Evolutionary conservation across 2,888 invertebrate genomes (phyloP).

Genomic region (Coremacera marginata): DNA sequence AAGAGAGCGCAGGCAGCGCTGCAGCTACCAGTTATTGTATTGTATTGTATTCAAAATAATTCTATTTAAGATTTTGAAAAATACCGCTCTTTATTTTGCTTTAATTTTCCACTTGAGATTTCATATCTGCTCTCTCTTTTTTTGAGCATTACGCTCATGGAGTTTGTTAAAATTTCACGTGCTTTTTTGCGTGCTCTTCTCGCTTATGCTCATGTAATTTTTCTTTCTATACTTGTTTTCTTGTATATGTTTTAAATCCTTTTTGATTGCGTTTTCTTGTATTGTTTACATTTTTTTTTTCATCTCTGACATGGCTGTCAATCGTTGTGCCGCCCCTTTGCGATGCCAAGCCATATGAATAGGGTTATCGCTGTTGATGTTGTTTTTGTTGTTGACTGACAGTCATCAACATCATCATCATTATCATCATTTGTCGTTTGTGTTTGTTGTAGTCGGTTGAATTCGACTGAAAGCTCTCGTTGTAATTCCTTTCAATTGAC

Average conservation of each 20-base stretch:
- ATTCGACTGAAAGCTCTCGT: slow-evolving; percentile 25
- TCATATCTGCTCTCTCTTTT: too few species aligned
- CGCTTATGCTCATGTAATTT: background rate
- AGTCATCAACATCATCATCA: slow-evolving; percentile 20
- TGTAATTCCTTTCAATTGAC: slow-evolving; percentile 57
- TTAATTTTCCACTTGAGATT: too few species aligned
- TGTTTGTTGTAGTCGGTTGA: background rate
- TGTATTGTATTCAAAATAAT: too few species aligned
- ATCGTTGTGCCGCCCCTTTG: slow-evolving; percentile 8
- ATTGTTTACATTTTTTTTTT: slow-evolving; percentile 18
- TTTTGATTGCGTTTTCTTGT: slow-evolving; percentile 15
- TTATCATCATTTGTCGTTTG: slow-evolving; percentile 20
- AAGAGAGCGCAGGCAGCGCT: too few species aligned
- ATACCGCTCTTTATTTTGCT: too few species aligned
- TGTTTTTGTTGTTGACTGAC: slow-evolving; percentile 47
- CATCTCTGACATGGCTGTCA: slow-evolving; percentile 40
- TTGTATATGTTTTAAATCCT: slow-evolving; percentile 25
- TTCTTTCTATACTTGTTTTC: slow-evolving; percentile 1
- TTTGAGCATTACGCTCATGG: too few species aligned
- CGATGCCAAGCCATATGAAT: background rate
- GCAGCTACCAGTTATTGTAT: too few species aligned
- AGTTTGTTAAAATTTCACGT: background rate
- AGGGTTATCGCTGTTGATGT: slow-evolving; percentile 21
- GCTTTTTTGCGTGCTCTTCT: background rate
- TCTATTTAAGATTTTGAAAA: too few species aligned